Evolutionary conservation across 1,140 invertebrate genomes (phyloP), one percentile per base, ranked within the genome.

Genomic region (Aphelenchoides avenae): DNA sequence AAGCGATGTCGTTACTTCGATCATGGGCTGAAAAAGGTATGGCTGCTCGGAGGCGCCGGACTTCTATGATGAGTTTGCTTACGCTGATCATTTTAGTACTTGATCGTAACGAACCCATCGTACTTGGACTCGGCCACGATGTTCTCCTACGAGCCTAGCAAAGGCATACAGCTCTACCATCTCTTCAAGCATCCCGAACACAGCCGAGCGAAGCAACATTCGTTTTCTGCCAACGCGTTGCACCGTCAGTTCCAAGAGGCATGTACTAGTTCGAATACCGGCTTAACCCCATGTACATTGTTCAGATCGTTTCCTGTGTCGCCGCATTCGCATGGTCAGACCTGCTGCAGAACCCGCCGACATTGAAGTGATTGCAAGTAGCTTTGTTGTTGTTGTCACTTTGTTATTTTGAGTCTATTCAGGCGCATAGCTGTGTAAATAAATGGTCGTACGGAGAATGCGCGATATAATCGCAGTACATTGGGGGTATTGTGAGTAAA

Each of bases 1-100:
- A 49, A 61, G 27, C 20, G 67, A 1, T 64, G 63, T 40, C 61
- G 61, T 7, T 64, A 70, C 53, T 70, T 64, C 24, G 61, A 68
- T 11, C 33, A 37, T 29, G 20, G 15, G n/a, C 1, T 24, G 9
- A 18, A 24, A n/a, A 39, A 42, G 26, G 58, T 61, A 58, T 15
- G 59, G 15, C 39, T 37, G 7, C 11, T 51, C 41, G 18, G 26
- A 5, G 5, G 2, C 5, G 18, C 33, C 7, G 0, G 3, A n/a
- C 9, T 55, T 34, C 30, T 29, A 31, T 11, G n/a, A 1, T 3
- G 7, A 6, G 9, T 34, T 31, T 2, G 43, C 3, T 20, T 51
- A 13, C 4, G 11, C 4, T 47, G 20, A 13, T 24, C 5, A 31
- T 64, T 61, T 5, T 22, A 61, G 58, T 53, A 64, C 29, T 61